Evolutionary conservation across 2,888 invertebrate genomes (phyloP), one percentile per base, ranked within the genome.

Genomic region (Malthinus seriepunctatus): DNA sequence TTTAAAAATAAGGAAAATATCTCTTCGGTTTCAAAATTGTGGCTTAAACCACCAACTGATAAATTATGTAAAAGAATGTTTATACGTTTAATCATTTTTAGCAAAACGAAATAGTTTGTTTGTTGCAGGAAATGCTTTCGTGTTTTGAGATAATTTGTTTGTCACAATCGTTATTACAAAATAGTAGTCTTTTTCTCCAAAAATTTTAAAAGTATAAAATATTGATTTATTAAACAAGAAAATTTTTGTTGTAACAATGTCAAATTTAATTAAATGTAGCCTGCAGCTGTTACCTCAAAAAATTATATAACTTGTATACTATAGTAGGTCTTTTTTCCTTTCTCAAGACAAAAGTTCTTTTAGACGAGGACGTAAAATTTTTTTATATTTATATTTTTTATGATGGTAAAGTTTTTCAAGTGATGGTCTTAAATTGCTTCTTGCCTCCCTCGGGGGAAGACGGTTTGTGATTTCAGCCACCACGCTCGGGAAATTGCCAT

Each of bases 401-500:
- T 3, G 14, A 15, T 8, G 14, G 15, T 4, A 15, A 14, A 23
- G n/a, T 15, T 42, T 38, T 42, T 42, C 15, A 39, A 15, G n/a
- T n/a, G 39, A 15, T 42, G 39, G 54, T 53, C 52, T 53, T 45
- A 63, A 57, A 65, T 65, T 65, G 63, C 63, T 51, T 62, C 51
- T 45, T 46, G 56, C 47, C 63, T 49, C 65, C 47, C 63, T 49
- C 65, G 37, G 50, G 62, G 66, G 58, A 63, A 62, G n/a, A n/a
- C n/a, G 59, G 53, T 52, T 57, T 51, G 60, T 59, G 63, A 65
- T 65, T 65, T 62, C 63, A 65, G 59, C 62, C 58, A 60, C 63
- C 65, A 50, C 23, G 23, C 60, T 52, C 63, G 55, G 62, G 64
- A 66, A 66, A 64, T 63, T 66, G 65, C 51, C 56, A 57, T 65